Percentiles rank a stretch among this genome's conserved stretches.
Conservation (phyloP, 1,140 invertebrate genomes). For the Trypoxylus dichotomus region DNA sequence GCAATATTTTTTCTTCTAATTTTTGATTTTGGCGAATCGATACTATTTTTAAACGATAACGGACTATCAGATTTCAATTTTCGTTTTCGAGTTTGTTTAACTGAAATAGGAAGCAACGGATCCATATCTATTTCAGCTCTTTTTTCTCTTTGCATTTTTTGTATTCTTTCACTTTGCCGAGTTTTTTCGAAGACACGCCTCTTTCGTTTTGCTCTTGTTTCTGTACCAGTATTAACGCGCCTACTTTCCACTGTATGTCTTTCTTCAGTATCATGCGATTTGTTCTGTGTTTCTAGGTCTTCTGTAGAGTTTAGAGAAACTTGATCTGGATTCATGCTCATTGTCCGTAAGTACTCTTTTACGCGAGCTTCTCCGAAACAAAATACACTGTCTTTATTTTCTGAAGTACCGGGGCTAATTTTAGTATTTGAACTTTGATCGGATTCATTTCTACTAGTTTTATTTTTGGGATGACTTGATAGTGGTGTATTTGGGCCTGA, state of each 20-base stretch:
- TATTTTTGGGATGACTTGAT: slow-evolving; percentile 41
- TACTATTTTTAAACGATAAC: slow-evolving; percentile 31
- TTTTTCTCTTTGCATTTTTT: slow-evolving; percentile 38
- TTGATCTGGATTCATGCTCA: slow-evolving; percentile 40
- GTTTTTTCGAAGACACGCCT: slow-evolving; percentile 46
- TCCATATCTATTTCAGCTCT: slow-evolving; percentile 47
- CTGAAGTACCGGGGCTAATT: slow-evolving; percentile 31
- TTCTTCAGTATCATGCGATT: slow-evolving; percentile 9
- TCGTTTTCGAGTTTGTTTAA: slow-evolving; percentile 41
- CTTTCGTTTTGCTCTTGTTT: slow-evolving; percentile 39
- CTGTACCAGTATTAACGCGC: slow-evolving; percentile 36
- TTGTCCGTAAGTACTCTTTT: slow-evolving; percentile 44
- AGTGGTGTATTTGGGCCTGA: slow-evolving; percentile 41
- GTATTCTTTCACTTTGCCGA: slow-evolving; percentile 49
- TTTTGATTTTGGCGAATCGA: slow-evolving; percentile 40
- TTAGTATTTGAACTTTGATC: slow-evolving; percentile 25
- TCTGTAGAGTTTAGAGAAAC: slow-evolving; percentile 28
- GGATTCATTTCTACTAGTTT: slow-evolving; percentile 30
- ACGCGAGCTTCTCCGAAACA: slow-evolving; percentile 44
- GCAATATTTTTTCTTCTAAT: slow-evolving; percentile 41
- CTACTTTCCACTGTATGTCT: slow-evolving; percentile 12
- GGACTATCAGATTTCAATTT: slow-evolving; percentile 41
- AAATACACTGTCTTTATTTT: slow-evolving; percentile 44
- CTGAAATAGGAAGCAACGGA: slow-evolving; percentile 40
- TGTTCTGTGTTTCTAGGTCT: slow-evolving; percentile 32